phyloP scores from a whole-genome alignment of 1,140 invertebrate genomes.

The Drosophila parabipectinata region DNA sequence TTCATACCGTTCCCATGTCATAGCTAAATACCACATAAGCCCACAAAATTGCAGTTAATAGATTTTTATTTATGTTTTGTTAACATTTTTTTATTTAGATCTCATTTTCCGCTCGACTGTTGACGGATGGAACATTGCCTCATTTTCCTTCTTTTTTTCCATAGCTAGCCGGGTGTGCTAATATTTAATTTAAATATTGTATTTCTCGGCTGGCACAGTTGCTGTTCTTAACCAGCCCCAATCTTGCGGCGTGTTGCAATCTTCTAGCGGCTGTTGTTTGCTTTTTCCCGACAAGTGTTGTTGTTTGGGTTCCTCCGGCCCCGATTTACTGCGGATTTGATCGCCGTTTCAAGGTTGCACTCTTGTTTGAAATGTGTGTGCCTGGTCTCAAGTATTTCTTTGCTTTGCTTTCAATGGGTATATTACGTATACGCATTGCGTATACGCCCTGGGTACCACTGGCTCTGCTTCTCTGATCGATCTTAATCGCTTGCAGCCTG shows the following conservation, averaged over 20 bases:
- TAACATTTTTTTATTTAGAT: constrained; percentile 55
- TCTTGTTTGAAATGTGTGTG: constrained; percentile 48
- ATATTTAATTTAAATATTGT: constrained; percentile 82
- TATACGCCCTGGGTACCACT: constrained; percentile 15
- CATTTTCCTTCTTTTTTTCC: constrained; percentile 34
- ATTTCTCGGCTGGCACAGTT: constrained; percentile 37
- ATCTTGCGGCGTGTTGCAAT: constrained; percentile 58
- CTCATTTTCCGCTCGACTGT: constrained; percentile 38
- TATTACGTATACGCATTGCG: constrained; percentile 69
- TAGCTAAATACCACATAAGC: constrained; percentile 68
- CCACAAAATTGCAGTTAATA: constrained; percentile 63
- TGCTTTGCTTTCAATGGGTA: constrained; percentile 19
- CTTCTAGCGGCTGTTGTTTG: constrained; percentile 50
- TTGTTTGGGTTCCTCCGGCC: constrained; percentile 20
- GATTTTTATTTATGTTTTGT: constrained; percentile 38
- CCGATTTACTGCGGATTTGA: constrained; percentile 44
- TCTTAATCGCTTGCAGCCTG: constrained; percentile 41
- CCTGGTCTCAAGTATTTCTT: constrained; percentile 55
- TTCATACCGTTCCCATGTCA: constrained; percentile 40
- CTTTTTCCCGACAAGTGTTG: constrained; percentile 33
- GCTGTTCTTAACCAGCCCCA: constrained; percentile 76
- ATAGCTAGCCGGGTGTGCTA: constrained; percentile 59
- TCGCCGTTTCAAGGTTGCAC: constrained; percentile 65
- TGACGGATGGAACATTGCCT: constrained; percentile 54
- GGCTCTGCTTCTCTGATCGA: constrained; percentile 15